Base-by-base conservation (phyloP, 2,113 vertebrate species). In the Psittacus erithacus region DNA sequence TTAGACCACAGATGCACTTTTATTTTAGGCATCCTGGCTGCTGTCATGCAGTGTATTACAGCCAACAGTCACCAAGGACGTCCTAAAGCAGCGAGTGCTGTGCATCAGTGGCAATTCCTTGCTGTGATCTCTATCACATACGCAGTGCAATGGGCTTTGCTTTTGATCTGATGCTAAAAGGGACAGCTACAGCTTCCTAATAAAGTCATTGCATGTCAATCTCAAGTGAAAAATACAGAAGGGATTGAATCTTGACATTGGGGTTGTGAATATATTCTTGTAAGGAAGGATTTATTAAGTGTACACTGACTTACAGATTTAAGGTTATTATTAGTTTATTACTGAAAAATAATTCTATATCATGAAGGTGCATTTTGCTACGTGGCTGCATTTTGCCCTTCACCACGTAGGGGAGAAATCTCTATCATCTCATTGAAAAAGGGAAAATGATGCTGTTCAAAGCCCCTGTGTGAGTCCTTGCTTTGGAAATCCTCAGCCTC, bases 381-480 rank as follows among this genome's bases (percentile, higher is more conserved):
- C 49, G 0, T 59, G 41, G 78, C 62, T 75, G 9, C 46, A 5
- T 82, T 95, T 64, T 71, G 50, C 62, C 46, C 57, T 80, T 79
- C 46, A 18, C 33, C 7, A 1, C 1, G 0, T 5, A 52, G 63
- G 27, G 38, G 31, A 3, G 7, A 29, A 80, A 81, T 17, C 68
- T 10, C 2, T 1, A 13, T 0, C 5, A 28, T 52, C 38, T 8
- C 55, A 0, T 12, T 4, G 8, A 24, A 69, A 77, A 59, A 0
- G 10, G 39, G 53, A 69, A 53, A 59, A 57, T 4, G 1, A 11
- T 4, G 17, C 73, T 69, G 79, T 75, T 13, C 19, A 68, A 69
- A 86, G 65, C 4, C 83, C 63, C 3, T 1, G 1, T 0, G 11
- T 27, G 79, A 81, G 53, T 17, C 4, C 9, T 47, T 6, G 46